phyloP scores from a whole-genome alignment of 2,113 vertebrate genomes.

The Porphyrio hochstetteri region DNA sequence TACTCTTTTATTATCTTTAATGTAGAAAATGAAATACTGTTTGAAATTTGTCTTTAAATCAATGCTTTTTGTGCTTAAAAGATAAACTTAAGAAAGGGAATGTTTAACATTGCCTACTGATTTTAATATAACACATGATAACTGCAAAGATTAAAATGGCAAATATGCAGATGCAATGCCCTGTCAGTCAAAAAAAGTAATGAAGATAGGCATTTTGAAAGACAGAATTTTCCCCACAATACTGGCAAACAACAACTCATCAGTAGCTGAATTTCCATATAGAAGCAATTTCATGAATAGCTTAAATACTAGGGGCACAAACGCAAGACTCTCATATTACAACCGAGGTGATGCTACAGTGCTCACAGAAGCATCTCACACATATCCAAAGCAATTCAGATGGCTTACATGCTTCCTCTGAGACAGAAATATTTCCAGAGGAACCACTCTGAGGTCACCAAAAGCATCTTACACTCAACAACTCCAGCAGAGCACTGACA shows the following conservation, averaged over 20 bases:
- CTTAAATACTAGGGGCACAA: not conserved
- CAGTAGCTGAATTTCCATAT: not conserved
- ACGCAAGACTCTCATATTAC: not conserved
- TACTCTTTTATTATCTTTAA: not conserved
- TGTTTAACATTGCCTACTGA: not conserved
- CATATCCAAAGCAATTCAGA: conserved; percentile 24
- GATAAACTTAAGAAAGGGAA: not conserved
- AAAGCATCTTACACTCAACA: conserved; percentile 25
- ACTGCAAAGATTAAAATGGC: not conserved
- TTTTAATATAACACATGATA: not conserved
- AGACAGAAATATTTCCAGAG: conserved; percentile 56
- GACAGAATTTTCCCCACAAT: not conserved
- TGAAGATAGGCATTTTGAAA: not conserved
- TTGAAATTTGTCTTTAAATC: not conserved
- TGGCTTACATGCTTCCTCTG: conserved; percentile 40
- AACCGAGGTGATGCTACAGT: not conserved
- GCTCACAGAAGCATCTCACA: conserved; percentile 18
- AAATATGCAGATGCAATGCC: not conserved
- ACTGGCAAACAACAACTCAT: not conserved
- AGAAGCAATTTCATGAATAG: not conserved
- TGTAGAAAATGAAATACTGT: not conserved
- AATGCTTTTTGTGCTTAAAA: not conserved
- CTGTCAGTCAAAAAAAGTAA: not conserved
- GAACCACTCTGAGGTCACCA: conserved; percentile 51
- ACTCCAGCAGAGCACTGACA: conserved; percentile 37